Evolutionary conservation across 2,888 invertebrate species (phyloP).

Genomic region (Nomada ruficornis): DNA sequence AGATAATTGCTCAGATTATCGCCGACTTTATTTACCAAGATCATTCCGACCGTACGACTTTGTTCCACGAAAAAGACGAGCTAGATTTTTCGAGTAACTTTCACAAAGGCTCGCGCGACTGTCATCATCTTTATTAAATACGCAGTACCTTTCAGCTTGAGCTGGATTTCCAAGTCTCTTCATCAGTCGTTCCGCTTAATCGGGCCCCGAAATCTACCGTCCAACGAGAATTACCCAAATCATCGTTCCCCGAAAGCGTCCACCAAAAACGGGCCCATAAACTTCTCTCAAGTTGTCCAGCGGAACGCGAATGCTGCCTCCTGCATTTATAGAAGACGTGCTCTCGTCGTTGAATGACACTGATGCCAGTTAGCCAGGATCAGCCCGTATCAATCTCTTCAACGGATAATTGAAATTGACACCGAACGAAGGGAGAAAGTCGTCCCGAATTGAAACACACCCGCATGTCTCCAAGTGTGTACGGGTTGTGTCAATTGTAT

Average conservation of each 20-base stretch:
- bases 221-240: slow-evolving; percentile 63
- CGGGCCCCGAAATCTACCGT: slow-evolving; percentile 55
- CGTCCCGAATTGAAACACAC: slow-evolving; percentile 21
- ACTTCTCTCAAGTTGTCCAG: slow-evolving; percentile 44
- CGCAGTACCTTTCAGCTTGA: slow-evolving; percentile 47
- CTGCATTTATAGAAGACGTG: slow-evolving; percentile 51
- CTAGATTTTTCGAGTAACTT: slow-evolving; percentile 31
- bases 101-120: slow-evolving; percentile 39
- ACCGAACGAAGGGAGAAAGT: slow-evolving; percentile 23
- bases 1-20: slow-evolving; percentile 25
- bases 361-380: slow-evolving; percentile 45
- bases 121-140: slow-evolving; percentile 52
- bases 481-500: slow-evolving; percentile 12
- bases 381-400: slow-evolving; percentile 70
- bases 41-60: slow-evolving; percentile 13
- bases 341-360: slow-evolving; percentile 29
- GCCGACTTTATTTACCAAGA: slow-evolving; percentile 2
- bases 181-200: slow-evolving; percentile 66
- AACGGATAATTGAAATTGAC: slow-evolving; percentile 69
- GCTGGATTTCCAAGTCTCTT: slow-evolving; percentile 47
- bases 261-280: slow-evolving; percentile 62
- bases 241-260: slow-evolving; percentile 65
- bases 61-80: slow-evolving; percentile 22
- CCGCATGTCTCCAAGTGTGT: slow-evolving; percentile 45
- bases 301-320: slow-evolving; percentile 35